Evolutionary conservation across 2,888 invertebrate species (phyloP).

Genomic region (Patella pellucida): DNA sequence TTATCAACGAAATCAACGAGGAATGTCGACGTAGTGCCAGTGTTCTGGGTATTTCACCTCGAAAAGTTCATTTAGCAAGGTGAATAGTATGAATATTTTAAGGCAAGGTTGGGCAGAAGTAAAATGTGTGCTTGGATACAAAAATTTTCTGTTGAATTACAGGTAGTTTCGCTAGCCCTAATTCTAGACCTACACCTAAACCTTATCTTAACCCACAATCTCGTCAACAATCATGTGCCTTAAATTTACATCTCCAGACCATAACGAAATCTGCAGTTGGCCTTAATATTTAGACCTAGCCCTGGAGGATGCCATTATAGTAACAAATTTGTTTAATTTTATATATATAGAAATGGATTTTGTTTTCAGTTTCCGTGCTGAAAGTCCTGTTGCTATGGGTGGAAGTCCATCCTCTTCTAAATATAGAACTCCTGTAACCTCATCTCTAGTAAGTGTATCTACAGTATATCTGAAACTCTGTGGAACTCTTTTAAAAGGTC

Average conservation of each 20-base stretch:
- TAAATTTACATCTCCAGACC: too few relatives aligned
- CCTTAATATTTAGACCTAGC: too few relatives aligned
- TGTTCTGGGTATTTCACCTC: slow-evolving; percentile 57
- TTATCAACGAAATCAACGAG: slow-evolving; percentile 65
- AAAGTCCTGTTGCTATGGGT: slow-evolving; percentile 16
- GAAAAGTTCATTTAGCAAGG: slow-evolving; percentile 59
- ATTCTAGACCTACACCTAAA: background rate
- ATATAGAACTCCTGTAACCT: slow-evolving; percentile 43
- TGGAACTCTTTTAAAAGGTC: too few relatives aligned
- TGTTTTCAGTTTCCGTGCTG: slow-evolving; percentile 22
- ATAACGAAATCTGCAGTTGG: too few relatives aligned
- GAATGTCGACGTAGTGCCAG: slow-evolving; percentile 62
- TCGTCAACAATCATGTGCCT: too few relatives aligned
- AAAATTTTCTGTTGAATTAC: too few relatives aligned
- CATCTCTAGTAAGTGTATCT: slow-evolving; percentile 60
- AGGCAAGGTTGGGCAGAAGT: too few relatives aligned
- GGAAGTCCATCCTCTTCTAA: slow-evolving; percentile 18
- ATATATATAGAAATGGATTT: background rate
- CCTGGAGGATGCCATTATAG: background rate
- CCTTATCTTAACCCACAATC: too few relatives aligned
- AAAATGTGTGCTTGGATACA: too few relatives aligned
- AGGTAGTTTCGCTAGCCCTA: too few relatives aligned
- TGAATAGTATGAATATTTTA: slow-evolving; percentile 26
- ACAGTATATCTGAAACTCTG: too few relatives aligned
- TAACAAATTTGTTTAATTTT: background rate